Base-by-base conservation (phyloP, 2,888 invertebrate species). In the Seira musarum region DNA sequence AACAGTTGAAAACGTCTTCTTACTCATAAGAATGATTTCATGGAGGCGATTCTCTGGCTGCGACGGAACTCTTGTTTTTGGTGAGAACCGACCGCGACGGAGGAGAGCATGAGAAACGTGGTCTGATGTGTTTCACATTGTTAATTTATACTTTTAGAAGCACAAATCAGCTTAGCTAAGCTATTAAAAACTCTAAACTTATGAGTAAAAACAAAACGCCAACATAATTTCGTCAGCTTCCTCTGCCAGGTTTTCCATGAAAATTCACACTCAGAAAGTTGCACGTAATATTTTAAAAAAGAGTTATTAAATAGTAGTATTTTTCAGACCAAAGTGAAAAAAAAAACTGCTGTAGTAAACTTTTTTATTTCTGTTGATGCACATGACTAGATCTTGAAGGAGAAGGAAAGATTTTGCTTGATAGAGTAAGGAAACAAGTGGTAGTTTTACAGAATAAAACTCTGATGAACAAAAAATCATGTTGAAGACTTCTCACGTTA, bases 101-200 rank as follows among this genome's bases (percentile, higher is more conserved):
- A 70, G 30, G 25, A 25, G 13, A 71, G 65, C 65, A 78, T 78
- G 78, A 78, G 78, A 78, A 78, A 78, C 61, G 67, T 66, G 61
- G 30, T 30, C 60, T 66, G 35, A 72, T 66, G 71, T 61, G 71
- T 71, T 71, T 78, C 78, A 71, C 78, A 78, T 77, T 61, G 61
- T 71, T 78, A 60, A 71, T 78, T 71, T 66, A 66, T 63, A 24
- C 35, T 25, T 60, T 19, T 66, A 63, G 40, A 71, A 13, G 35
- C 53, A 68, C 40, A 68, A 49, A 46, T 67, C 67, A 67, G 21
- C 40, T n/a, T 21, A 49, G 24, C 6, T 1, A 35, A 22, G 17
- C 19, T 46, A 49, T 57, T 57, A 22, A 69, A 30, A 17, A 65
- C 17, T 65, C n/a, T 65, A 15, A 6, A 65, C 3, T 5, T 8